Percentiles rank a stretch among this genome's conserved stretches.
phyloP scores from a whole-genome alignment of 2,113 vertebrate genomes.

The Ophthalmotilapia sp. region DNA sequence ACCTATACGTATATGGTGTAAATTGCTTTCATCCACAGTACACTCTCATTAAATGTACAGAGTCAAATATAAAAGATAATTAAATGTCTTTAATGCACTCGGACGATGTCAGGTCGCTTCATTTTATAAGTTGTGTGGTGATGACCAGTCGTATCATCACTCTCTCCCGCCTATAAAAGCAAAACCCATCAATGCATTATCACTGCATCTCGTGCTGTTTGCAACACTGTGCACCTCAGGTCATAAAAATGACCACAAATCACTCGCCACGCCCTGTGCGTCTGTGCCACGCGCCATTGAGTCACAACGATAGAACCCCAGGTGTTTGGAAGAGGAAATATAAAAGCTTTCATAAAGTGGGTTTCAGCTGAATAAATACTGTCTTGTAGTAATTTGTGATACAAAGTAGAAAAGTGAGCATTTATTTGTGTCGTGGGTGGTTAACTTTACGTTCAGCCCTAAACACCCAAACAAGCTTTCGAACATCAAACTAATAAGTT shows the following conservation, averaged over 20 bases:
- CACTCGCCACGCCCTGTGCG: constrained; percentile 12
- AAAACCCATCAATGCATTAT: constrained; percentile 24
- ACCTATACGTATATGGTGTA: not conserved
- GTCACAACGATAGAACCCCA: constrained; percentile 25
- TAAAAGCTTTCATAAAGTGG: constrained; percentile 10
- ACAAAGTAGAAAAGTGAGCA: not conserved
- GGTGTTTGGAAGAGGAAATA: constrained; percentile 26
- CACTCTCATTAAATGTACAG: not conserved
- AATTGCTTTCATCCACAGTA: not conserved
- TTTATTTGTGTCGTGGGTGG: constrained; percentile 14
- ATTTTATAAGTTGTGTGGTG: not conserved
- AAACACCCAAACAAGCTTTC: not conserved
- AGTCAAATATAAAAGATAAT: not conserved
- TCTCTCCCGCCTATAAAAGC: not conserved
- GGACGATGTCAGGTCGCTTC: not conserved
- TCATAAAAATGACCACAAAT: constrained; percentile 35
- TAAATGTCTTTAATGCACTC: not conserved
- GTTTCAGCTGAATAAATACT: not conserved
- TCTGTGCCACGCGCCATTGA: constrained; percentile 8
- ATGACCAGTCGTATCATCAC: not conserved
- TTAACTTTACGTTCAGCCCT: not conserved
- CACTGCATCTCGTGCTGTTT: constrained; percentile 9
- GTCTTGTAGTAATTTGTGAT: not conserved
- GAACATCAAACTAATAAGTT: not conserved
- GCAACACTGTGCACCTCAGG: constrained; percentile 18